A percentile compares a stretch with the other conserved stretches of the same genome.
Conservation (phyloP, 2,113 vertebrate genomes). For the Rhabdornis inornatus region DNA sequence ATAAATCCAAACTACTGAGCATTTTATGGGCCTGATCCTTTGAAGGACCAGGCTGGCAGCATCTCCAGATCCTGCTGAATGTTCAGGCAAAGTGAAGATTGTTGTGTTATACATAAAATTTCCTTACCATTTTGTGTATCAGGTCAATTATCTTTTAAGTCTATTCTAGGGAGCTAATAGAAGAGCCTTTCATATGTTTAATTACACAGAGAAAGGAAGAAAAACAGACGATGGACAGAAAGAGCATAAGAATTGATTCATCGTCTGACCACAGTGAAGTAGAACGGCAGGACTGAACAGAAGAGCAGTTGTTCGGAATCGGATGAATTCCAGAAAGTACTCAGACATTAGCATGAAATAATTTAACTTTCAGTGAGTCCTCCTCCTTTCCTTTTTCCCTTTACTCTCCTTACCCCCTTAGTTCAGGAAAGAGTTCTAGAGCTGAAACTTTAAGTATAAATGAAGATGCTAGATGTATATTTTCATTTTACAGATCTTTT, state of each 20-base stretch:
- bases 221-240: conserved; percentile 15
- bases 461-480: not conserved
- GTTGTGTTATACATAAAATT: not conserved
- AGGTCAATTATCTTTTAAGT: not conserved
- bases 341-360: not conserved
- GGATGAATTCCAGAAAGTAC: not conserved
- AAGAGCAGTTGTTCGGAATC: not conserved
- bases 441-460: not conserved
- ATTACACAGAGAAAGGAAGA: conserved; percentile 35
- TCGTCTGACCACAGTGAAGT: not conserved
- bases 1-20: conserved; percentile 6
- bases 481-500: not conserved
- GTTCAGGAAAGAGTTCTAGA: not conserved
- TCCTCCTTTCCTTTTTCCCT: not conserved
- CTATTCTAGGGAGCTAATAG: not conserved
- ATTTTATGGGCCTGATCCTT: not conserved
- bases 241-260: not conserved
- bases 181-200: not conserved
- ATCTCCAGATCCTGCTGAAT: not conserved
- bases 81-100: not conserved
- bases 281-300: not conserved
- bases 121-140: not conserved
- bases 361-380: not conserved
- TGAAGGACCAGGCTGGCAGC: not conserved
- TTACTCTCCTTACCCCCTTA: not conserved